Evolutionary conservation across 92 coral and sea anemone species (phyloP), one percentile per base, ranked within the genome.

Genomic region (Epizoanthus scotinus): DNA sequence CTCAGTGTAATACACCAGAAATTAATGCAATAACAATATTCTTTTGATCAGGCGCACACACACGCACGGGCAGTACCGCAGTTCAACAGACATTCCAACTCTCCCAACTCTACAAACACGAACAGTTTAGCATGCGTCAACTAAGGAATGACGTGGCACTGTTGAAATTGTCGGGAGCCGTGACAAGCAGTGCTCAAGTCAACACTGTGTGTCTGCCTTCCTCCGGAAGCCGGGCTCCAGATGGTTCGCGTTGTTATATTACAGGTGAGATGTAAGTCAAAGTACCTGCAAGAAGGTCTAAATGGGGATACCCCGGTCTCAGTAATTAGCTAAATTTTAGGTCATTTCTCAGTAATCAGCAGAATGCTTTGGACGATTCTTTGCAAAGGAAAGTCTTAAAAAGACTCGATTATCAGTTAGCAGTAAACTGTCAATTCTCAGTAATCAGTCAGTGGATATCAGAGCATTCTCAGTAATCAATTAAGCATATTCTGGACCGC

Each of bases 91-190:
- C 86, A 13, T 86, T 82, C 72, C 67, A 73, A 2, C 86, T 86
- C 8, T 19, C 42, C 54, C 3, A 56, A 14, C 72, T 86, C 13
- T 29, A 53, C 86, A 63, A 63, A 12, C 90, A 86, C 84, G 82
- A 82, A 29, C 4, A 19, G 29, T 86, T 63, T 82, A 77, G 50
- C 69, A 67, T 82, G 70, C 79, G 79, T 9, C 70, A 88, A 18
- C 65, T 88, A 22, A 78, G 71, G 14, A 88, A 88, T 34, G 91
- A 88, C 53, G 70, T 88, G 12, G 91, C 91, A 0, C 83, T 88
- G 18, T 69, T 88, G 20, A 83, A 88, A 53, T 80, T 88, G 47
- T 73, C 49, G 26, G 4, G 86, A 20, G 47, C 89, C 6, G 58
- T 73, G 3, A 17, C 21, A 20, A 6, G 70, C 2, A 84, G 88